Conservation (phyloP, 1,140 invertebrate genomes). For the Pemphigus obesinymphae region DNA sequence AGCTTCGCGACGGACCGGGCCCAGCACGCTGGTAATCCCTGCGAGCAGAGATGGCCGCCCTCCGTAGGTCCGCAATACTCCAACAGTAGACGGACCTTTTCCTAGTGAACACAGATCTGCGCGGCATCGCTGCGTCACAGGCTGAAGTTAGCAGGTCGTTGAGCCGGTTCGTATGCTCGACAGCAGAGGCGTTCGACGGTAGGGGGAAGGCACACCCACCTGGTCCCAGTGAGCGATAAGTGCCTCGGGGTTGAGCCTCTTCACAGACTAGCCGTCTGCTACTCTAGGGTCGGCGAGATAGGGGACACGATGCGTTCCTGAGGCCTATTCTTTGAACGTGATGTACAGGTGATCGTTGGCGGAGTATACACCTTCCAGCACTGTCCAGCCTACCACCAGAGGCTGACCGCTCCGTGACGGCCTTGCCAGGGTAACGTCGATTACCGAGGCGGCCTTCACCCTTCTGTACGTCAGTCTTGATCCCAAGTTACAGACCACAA, state of each 20-base stretch:
- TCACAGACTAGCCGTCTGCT: neutral
- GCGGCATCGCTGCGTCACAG: neutral
- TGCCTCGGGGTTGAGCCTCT: neutral
- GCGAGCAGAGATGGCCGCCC: neutral
- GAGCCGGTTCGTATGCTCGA: neutral
- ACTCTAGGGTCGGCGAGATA: no score
- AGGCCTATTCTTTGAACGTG: neutral
- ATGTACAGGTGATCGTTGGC: neutral
- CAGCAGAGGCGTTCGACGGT: neutral
- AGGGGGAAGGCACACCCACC: neutral
- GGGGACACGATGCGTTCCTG: no score
- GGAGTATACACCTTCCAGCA: neutral
- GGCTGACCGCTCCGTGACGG: no score
- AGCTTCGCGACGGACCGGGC: neutral
- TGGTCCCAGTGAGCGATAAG: neutral
- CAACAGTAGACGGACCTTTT: neutral
- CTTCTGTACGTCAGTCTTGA: rapidly evolving
- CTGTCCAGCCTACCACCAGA: neutral
- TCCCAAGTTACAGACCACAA: neutral
- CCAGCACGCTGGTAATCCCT: neutral
- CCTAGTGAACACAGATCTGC: neutral
- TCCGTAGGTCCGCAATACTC: neutral
- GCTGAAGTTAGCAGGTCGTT: neutral
- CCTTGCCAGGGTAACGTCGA: neutral
- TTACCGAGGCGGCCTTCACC: neutral